These are phyloP conservation scores for Etheostoma cragini DNA, from an alignment of 2,113 vertebrate species.

Conservation along the genomic window DNA sequence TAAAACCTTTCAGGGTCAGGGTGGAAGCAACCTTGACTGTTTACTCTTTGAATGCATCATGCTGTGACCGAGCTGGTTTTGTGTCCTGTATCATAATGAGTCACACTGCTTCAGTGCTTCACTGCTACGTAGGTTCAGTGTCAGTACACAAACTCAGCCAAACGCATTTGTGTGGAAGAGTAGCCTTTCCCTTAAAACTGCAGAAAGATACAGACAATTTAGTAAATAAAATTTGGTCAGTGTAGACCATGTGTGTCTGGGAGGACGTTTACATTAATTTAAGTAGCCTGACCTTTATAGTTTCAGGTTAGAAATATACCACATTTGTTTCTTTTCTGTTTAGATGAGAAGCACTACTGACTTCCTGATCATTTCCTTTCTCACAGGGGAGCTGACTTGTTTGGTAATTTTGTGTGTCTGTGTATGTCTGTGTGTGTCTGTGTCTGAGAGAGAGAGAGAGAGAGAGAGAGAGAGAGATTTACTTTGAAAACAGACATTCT, in stretches of 20 bases:
- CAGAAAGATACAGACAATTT: background rate
- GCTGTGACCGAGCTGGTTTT: constrained; percentile 35
- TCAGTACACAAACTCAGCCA: constrained; percentile 2
- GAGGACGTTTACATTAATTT: background rate
- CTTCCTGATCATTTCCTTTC: constrained; percentile 73
- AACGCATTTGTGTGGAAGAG: background rate
- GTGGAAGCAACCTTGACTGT: constrained; percentile 28
- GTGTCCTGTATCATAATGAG: constrained; percentile 35
- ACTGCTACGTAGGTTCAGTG: constrained; percentile 6
- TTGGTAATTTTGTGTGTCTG: constrained; percentile 29
- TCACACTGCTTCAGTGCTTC: constrained; percentile 12
- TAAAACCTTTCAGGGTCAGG: constrained; percentile 34
- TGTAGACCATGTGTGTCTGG: background rate
- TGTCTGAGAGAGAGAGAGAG: background rate
- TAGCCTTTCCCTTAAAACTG: background rate
- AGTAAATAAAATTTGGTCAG: no score
- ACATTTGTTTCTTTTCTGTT: constrained; percentile 64
- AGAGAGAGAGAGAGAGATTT: constrained; percentile 30
- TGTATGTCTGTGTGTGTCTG: constrained; percentile 32
- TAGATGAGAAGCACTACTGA: constrained; percentile 42
- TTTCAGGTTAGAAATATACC: constrained; percentile 33
- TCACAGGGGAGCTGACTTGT: constrained; percentile 43
- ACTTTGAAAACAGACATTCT: constrained; percentile 52
- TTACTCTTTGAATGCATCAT: constrained; percentile 41
- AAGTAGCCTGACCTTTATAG: background rate